Conservation (phyloP, 92 coral and sea anemone genomes). For the Zoanthus sociatus region DNA sequence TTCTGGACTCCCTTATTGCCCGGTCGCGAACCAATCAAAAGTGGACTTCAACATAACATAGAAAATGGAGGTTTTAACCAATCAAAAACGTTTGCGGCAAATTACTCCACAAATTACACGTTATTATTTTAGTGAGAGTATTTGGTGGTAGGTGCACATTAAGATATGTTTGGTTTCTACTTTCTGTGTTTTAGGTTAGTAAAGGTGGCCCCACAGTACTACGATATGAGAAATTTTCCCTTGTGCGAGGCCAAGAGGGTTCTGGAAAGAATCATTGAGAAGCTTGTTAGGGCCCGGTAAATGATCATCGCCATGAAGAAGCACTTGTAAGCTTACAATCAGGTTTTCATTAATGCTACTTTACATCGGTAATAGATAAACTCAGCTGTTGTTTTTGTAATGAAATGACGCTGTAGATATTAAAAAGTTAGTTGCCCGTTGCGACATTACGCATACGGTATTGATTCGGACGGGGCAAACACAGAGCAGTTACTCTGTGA, state of each 20-base stretch:
- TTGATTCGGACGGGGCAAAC: neutral
- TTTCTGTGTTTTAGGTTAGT: constrained; percentile 74
- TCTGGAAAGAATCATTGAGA: constrained; percentile 92
- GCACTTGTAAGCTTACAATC: neutral
- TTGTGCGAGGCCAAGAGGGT: constrained; percentile 98
- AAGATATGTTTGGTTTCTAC: neutral
- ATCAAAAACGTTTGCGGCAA: too few species aligned
- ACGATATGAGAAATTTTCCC: constrained; percentile 99
- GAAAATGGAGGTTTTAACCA: too few species aligned
- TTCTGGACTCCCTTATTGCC: too few species aligned
- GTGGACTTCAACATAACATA: too few species aligned
- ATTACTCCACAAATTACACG: too few species aligned
- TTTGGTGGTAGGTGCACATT: too few species aligned
- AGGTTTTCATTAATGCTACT: neutral
- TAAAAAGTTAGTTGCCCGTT: neutral
- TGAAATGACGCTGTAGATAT: neutral
- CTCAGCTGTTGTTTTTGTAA: neutral
- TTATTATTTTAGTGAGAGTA: too few species aligned
- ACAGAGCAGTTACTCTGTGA: too few species aligned
- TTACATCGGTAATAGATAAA: neutral
- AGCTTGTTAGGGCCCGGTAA: constrained; percentile 73
- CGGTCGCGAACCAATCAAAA: too few species aligned
- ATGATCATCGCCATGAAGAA: neutral
- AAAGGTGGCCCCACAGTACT: constrained; percentile 94
- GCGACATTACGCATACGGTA: neutral